phyloP scores from a whole-genome alignment of 2,113 vertebrate species.

The Mobula birostris region DNA sequence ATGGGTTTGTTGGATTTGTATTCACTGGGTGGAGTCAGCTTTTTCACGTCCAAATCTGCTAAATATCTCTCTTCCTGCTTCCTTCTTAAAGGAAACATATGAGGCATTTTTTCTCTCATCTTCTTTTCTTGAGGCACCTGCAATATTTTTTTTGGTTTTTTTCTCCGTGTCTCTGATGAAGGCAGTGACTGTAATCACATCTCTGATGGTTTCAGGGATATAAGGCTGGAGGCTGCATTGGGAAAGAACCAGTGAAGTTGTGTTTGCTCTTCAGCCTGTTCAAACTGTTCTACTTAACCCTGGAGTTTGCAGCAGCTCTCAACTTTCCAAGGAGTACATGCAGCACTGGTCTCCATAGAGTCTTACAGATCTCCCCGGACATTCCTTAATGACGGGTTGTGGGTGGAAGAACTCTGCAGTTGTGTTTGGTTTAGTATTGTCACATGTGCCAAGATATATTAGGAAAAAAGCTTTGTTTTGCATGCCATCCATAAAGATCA shows the following conservation, averaged over 20 bases:
- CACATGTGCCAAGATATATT: too few species aligned
- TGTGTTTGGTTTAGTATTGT: too few species aligned
- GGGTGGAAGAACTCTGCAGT: not conserved
- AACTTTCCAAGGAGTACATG: not conserved
- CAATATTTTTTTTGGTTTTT: not conserved
- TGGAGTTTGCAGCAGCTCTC: not conserved
- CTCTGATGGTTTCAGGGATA: not conserved
- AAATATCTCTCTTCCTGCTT: not conserved
- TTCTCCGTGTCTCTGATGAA: not conserved
- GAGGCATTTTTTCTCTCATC: not conserved
- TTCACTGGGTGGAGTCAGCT: not conserved
- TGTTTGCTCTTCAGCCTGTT: not conserved
- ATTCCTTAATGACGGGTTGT: not conserved
- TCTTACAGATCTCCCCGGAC: too few species aligned
- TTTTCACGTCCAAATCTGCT: not conserved
- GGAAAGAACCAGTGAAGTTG: too few species aligned
- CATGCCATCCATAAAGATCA: too few species aligned
- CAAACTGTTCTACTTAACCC: too few species aligned
- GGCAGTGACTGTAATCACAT: too few species aligned
- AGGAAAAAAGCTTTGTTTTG: too few species aligned
- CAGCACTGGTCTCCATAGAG: not conserved
- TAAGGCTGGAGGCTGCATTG: not conserved
- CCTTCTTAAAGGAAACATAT: not conserved
- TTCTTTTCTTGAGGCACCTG: not conserved
- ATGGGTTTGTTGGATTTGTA: not conserved